Conservation (phyloP, 2,888 invertebrate species). For the Ophion slaviceki region DNA sequence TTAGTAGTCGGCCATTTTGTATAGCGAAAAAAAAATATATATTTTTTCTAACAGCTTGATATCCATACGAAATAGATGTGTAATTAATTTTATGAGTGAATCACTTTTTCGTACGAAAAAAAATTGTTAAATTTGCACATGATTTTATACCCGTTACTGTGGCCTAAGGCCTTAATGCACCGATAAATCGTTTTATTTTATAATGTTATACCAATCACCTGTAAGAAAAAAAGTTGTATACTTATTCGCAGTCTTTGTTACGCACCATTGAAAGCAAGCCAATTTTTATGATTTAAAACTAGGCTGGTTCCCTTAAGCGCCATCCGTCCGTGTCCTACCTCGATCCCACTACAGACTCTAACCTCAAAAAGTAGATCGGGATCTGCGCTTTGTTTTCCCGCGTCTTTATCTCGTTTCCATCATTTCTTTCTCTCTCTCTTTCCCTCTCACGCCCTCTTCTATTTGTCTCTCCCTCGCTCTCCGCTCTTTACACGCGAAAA, state of each 20-base stretch:
- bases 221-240: neutral
- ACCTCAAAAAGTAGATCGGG: conserved; percentile 11
- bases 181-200: too few species aligned
- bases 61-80: too few species aligned
- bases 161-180: too few species aligned
- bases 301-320: conserved; percentile 12
- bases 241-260: neutral
- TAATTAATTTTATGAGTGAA: too few species aligned
- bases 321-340: neutral
- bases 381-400: neutral
- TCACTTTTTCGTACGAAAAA: too few species aligned
- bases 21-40: too few species aligned
- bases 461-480: neutral
- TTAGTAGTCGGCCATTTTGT: too few species aligned
- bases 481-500: conserved; percentile 2
- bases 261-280: neutral
- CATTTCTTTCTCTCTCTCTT: too few species aligned
- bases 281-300: neutral
- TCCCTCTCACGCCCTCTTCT: neutral
- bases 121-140: too few species aligned
- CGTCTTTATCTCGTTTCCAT: neutral
- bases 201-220: neutral
- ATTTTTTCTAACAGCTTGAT: too few species aligned
- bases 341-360: neutral
- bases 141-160: too few species aligned